Evolutionary conservation across 2,113 vertebrate species (phyloP), one percentile per base, ranked within the genome.

Genomic region (Peromyscus californicus): DNA sequence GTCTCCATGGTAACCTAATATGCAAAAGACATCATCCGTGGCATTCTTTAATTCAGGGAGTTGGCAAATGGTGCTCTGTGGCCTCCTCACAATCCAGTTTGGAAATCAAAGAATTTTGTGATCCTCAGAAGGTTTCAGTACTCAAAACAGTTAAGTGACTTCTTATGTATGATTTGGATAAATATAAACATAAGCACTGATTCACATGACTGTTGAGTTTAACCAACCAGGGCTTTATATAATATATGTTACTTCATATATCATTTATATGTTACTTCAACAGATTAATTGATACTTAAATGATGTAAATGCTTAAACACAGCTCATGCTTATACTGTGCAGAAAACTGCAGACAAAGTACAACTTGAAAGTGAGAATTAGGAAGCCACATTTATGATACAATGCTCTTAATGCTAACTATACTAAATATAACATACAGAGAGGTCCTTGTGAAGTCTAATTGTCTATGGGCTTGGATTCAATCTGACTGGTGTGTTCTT

Each of bases 11-110:
- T 72, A 94, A 76, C 11, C 12, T 75, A 75, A 15, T 75, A 70
- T 33, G 7, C 33, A 83, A 83, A 82, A 61, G 29, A 83, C 29
- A 39, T 72, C 54, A 75, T 92, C 76, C 0, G 1, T 42, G 63
- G 54, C 80, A 95, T 57, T 96, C 42, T 89, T 51, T 75, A 70
- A 84, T 87, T 80, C 33, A 96, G 9, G 65, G 16, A 76, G 7
- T 70, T 91, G 48, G n/a, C 24, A 74, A 89, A 65, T 29, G 12
- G 5, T 67, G 13, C 19, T 91, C 17, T 86, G 13, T 83, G 42
- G 59, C n/a, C 7, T 89, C n/a, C 78, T 24, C 12, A 63, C 33
- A 89, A 39, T 59, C 54, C 17, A 65, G 11, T 93, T 91, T 88
- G 82, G 42, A 83, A 90, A 90, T 83, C 26, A 90, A n/a, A 84